phyloP scores from a whole-genome alignment of 2,113 vertebrate species.

The Solea solea region DNA sequence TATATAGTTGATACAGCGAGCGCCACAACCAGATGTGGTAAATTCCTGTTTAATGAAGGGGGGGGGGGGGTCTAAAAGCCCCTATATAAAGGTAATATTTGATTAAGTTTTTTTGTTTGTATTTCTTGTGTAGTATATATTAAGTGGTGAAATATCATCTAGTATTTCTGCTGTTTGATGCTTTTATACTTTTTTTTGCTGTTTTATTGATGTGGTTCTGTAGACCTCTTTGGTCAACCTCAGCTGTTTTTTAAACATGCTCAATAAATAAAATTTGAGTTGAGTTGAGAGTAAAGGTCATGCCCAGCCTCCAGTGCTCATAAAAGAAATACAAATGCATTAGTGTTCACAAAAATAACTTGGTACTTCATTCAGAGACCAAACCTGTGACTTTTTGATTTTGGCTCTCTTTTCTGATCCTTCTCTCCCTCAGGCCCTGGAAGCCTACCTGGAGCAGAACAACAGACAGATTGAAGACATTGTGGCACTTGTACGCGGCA shows the following conservation, averaged over 20 bases:
- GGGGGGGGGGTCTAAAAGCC: no score
- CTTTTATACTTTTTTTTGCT: no score
- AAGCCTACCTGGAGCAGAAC: slow-evolving; percentile 84
- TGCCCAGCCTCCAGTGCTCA: not conserved
- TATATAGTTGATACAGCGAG: not conserved
- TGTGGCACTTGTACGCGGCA: slow-evolving; percentile 87
- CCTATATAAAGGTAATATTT: not conserved
- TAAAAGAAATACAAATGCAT: not conserved
- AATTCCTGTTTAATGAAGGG: not conserved
- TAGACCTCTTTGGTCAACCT: no score
- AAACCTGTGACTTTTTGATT: slow-evolving; percentile 11
- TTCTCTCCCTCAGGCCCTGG: slow-evolving; percentile 78
- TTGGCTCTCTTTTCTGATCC: slow-evolving; percentile 1
- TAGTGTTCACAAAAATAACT: not conserved
- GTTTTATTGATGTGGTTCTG: no score
- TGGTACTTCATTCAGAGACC: slow-evolving; percentile 7
- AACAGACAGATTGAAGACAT: slow-evolving; percentile 90
- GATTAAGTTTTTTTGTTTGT: no score
- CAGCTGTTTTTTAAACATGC: not conserved
- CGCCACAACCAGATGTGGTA: not conserved
- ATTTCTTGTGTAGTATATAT: no score
- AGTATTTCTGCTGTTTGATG: no score
- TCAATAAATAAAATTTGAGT: no score
- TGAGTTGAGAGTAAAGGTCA: not conserved
- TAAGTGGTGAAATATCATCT: no score